Conservation (phyloP, 1,140 invertebrate species). For the Trissolcus basalis region DNA sequence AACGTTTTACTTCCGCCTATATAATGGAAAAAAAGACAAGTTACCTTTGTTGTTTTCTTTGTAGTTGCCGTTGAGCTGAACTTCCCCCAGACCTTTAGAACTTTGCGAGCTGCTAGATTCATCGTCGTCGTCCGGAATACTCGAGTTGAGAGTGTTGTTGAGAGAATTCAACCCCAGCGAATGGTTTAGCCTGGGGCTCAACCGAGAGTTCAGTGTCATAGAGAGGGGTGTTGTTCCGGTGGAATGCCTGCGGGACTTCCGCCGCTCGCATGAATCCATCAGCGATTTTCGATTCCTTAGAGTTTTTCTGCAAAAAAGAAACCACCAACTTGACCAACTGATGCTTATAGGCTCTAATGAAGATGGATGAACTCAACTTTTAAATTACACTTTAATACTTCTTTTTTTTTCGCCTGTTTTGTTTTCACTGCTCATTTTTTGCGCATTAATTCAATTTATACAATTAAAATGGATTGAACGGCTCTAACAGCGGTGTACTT, state of each 20-base stretch:
- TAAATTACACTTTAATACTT: too few relatives aligned
- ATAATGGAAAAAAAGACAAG: constrained; percentile 9
- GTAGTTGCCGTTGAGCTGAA: constrained; percentile 78
- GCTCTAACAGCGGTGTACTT: too few relatives aligned
- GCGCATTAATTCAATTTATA: too few relatives aligned
- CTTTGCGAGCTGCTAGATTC: constrained; percentile 78
- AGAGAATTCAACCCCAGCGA: constrained; percentile 69
- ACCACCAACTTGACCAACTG: constrained; percentile 21
- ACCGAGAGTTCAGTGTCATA: constrained; percentile 68
- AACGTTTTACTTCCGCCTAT: constrained; percentile 8
- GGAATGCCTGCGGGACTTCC: constrained; percentile 86
- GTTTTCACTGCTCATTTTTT: too few relatives aligned
- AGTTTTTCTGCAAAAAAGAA: constrained; percentile 79
- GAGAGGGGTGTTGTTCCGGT: constrained; percentile 80
- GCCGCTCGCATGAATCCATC: constrained; percentile 80
- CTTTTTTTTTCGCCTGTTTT: too few relatives aligned
- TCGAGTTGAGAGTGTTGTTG: constrained; percentile 71
- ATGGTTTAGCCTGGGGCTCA: constrained; percentile 71
- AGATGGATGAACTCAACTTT: constrained; percentile 11
- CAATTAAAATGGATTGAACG: too few relatives aligned
- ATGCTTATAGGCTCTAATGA: constrained; percentile 20
- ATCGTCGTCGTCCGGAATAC: constrained; percentile 76
- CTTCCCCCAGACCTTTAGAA: constrained; percentile 75
- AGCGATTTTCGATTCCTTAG: constrained; percentile 83
- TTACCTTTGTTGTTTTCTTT: constrained; percentile 79